These are phyloP conservation scores for Bagarius yarrelli DNA, from an alignment of 2,113 vertebrate genomes.

Conservation along the genomic window DNA sequence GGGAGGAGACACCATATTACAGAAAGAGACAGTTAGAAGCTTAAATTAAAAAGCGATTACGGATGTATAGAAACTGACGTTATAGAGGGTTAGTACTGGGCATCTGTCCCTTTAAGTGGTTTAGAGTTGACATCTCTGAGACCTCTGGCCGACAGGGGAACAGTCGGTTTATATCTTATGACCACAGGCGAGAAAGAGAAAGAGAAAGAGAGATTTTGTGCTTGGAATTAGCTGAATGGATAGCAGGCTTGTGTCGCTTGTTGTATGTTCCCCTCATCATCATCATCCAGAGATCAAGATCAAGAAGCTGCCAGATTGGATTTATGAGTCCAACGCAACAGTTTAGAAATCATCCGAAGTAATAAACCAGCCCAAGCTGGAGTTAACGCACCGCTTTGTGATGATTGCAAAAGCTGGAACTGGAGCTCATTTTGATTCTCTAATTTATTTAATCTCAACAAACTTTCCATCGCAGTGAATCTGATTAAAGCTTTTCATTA, in stretches of 20 bases:
- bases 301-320: neutral
- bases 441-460: neutral
- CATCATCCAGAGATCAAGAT: neutral
- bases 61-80: slow-evolving; percentile 1
- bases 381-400: no score
- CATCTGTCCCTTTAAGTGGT: neutral
- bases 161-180: neutral
- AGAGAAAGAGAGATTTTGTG: neutral
- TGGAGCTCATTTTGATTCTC: no score
- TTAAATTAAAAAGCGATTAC: slow-evolving; percentile 18
- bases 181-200: neutral
- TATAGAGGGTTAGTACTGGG: neutral
- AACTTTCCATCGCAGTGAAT: neutral
- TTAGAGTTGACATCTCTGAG: neutral
- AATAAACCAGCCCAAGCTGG: neutral
- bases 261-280: neutral
- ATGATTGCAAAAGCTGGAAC: neutral
- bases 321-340: no score
- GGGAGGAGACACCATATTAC: slow-evolving; percentile 10
- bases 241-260: neutral
- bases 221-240: neutral
- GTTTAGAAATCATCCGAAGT: neutral
- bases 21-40: neutral
- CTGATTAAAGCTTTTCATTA: neutral
- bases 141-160: neutral